A percentile compares a stretch with the other conserved stretches of the same genome.
These are phyloP conservation scores for Pandemis heparana DNA, from an alignment of 2,888 invertebrate genomes.

Conservation along the genomic window DNA sequence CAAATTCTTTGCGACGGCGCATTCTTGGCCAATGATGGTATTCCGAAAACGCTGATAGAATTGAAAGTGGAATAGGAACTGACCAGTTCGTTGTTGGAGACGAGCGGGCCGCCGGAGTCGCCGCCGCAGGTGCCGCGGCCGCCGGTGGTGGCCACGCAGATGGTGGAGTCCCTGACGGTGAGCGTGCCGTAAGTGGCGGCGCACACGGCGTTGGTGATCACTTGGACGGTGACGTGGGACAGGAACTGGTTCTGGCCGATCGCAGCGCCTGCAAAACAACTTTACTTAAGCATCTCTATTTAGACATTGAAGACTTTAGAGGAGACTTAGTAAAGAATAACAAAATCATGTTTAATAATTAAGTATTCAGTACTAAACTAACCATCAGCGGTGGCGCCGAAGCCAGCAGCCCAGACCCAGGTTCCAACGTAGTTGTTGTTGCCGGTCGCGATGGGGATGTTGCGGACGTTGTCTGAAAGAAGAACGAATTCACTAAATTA, in stretches of 20 bases:
- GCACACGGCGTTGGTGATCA: constrained; percentile 51
- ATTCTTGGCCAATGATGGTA: too few relatives aligned
- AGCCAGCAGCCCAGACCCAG: constrained; percentile 54
- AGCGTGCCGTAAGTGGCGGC: constrained; percentile 8
- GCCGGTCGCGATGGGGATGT: constrained; percentile 51
- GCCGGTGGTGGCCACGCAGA: constrained; percentile 44
- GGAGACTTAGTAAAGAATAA: too few relatives aligned
- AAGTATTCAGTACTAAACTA: constrained; percentile 39
- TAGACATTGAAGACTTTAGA: too few relatives aligned
- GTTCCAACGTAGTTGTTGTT: constrained; percentile 46
- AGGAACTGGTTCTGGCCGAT: constrained; percentile 53
- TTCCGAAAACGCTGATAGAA: too few relatives aligned
- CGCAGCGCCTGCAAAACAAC: constrained; percentile 44
- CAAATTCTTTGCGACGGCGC: too few relatives aligned
- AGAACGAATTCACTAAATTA: background rate
- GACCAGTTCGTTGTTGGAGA: constrained; percentile 32
- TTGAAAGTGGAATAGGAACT: background rate
- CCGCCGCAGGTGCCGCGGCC: constrained; percentile 44
- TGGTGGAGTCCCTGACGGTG: constrained; percentile 30
- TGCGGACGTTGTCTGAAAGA: constrained; percentile 48
- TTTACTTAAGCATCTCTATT: too few relatives aligned
- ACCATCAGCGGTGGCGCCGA: constrained; percentile 57
- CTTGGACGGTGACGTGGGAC: constrained; percentile 65
- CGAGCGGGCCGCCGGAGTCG: constrained; percentile 45
- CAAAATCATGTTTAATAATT: too few relatives aligned